phyloP scores from a whole-genome alignment of 2,888 invertebrate species.

The Caradrina kadenii region DNA sequence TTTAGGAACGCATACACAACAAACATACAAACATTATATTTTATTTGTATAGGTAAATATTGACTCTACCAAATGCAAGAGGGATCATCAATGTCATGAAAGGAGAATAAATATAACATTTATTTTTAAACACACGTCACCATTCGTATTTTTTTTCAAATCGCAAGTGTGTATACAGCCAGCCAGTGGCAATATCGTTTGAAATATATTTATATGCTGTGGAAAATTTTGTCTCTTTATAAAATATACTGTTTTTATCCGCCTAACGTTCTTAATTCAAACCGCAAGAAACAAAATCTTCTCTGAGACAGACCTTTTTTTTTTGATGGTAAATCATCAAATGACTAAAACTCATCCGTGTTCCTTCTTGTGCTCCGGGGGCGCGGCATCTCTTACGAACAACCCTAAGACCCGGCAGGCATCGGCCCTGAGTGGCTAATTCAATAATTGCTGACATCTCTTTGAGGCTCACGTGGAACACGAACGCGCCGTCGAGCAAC shows the following conservation, averaged over 20 bases:
- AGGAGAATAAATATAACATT: conserved; percentile 9
- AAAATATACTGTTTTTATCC: conserved; percentile 11
- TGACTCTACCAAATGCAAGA: background rate
- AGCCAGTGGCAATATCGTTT: conserved; percentile 10
- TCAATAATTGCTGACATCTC: too few species aligned
- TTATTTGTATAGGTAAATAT: too few species aligned
- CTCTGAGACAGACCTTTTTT: too few species aligned
- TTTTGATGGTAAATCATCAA: too few species aligned
- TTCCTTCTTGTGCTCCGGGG: too few species aligned
- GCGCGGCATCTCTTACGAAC: too few species aligned
- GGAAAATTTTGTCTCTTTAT: conserved; percentile 17
- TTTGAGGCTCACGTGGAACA: too few species aligned
- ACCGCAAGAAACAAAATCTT: conserved; percentile 21
- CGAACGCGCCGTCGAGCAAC: too few species aligned
- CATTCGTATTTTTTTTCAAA: conserved; percentile 41
- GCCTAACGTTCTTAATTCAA: conserved; percentile 9
- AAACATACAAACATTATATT: background rate
- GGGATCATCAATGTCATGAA: conserved; percentile 20
- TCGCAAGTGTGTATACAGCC: conserved; percentile 2
- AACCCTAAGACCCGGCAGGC: too few species aligned
- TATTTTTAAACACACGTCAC: conserved; percentile 29
- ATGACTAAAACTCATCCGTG: too few species aligned
- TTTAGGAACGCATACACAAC: too few species aligned
- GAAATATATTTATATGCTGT: conserved; percentile 19
- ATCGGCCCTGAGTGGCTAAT: too few species aligned